Evolutionary conservation across 2,888 invertebrate species (phyloP).

Genomic region (Oligia latruncula): DNA sequence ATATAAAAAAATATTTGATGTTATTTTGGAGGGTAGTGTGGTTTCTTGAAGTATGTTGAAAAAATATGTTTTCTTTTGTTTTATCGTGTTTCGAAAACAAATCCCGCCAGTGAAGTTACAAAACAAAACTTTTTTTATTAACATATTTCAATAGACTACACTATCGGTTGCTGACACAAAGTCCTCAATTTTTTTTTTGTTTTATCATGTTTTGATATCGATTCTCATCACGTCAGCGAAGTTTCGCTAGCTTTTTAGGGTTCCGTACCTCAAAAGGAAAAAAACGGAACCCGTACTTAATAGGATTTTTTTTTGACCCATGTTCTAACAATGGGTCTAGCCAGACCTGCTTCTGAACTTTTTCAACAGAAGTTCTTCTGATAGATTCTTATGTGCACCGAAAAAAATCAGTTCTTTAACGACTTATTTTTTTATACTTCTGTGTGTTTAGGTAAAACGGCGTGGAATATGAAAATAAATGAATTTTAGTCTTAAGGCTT

Average conservation of each 20-base stretch:
- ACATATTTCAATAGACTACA: too few species aligned
- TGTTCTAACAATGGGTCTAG: neutral
- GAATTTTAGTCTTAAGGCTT: constrained; percentile 68
- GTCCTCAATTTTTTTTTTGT: neutral
- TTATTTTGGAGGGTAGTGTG: neutral
- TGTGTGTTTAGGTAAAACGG: constrained; percentile 6
- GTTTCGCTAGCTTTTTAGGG: neutral
- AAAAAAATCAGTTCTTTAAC: neutral
- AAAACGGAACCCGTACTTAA: too few species aligned
- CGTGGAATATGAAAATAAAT: constrained; percentile 27
- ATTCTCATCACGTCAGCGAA: neutral
- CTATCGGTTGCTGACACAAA: too few species aligned
- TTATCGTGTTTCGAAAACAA: neutral
- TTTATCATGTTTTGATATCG: neutral
- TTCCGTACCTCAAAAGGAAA: too few species aligned
- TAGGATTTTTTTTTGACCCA: too few species aligned
- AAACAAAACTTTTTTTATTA: neutral
- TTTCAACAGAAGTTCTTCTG: neutral
- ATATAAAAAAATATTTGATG: neutral
- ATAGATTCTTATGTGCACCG: too few species aligned
- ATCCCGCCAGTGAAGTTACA: neutral
- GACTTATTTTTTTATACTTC: neutral
- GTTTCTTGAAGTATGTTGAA: too few species aligned
- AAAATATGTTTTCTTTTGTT: too few species aligned
- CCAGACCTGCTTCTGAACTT: neutral